Conservation (phyloP, 2,113 vertebrate species). For the Cervus canadensis region DNA sequence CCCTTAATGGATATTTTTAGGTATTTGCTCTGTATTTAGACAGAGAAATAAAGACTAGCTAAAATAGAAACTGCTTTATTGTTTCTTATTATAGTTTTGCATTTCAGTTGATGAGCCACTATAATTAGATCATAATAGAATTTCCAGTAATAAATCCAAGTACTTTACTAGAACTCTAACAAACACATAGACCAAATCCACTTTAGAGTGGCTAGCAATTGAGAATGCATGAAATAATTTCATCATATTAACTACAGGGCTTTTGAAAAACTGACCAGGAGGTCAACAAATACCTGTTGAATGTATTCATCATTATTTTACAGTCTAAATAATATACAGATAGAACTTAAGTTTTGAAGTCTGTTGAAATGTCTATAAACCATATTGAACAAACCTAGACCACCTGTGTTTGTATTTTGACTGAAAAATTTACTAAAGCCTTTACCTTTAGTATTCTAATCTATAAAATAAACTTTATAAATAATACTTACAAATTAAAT, state of each 20-base stretch:
- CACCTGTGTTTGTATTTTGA: neutral
- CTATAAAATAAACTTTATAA: neutral
- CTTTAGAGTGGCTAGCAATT: neutral
- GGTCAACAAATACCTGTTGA: neutral
- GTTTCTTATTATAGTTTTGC: neutral
- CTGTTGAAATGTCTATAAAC: neutral
- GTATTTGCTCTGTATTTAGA: neutral
- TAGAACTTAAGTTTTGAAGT: neutral
- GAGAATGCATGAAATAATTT: neutral
- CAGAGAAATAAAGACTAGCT: slow-evolving; percentile 4
- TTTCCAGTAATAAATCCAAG: slow-evolving; percentile 5
- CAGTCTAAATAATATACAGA: neutral
- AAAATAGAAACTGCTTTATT: neutral
- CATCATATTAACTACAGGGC: neutral
- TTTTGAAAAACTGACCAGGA: neutral
- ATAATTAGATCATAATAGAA: neutral
- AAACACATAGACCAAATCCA: neutral
- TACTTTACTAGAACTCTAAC: neutral
- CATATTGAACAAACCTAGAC: neutral
- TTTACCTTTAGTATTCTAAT: neutral
- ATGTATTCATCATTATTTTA: neutral
- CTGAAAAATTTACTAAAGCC: neutral
- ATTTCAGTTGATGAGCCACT: neutral
- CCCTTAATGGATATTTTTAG: neutral
- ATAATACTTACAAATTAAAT: neutral